Base-by-base conservation (phyloP, 2,797 vertebrate genomes). In the Gambusia yucatana region DNA sequence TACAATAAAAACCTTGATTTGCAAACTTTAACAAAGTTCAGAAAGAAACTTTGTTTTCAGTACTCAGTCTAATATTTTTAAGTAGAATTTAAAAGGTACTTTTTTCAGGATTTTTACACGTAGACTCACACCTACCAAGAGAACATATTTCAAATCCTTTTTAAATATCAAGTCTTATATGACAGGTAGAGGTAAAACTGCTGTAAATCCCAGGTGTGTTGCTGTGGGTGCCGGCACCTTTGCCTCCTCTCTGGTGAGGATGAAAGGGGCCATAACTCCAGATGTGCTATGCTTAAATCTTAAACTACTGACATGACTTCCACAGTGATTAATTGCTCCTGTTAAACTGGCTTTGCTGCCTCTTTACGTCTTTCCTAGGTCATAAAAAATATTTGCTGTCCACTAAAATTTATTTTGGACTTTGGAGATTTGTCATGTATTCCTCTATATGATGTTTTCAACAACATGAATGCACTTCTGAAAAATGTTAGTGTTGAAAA, bases 151-250 rank as follows among this genome's bases (percentile, higher is more conserved):
- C 52, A 55, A 48, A 70, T 55, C 46, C 13, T 22, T 79, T 70
- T 77, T 28, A 72, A 72, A 25, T 22, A 7, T 36, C 11, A 13
- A 74, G 3, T 80, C 48, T 52, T 43, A 74, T 63, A 70, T 61
- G 71, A 43, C 75, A 77, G 52, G 39, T 55, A 43, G 16, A 33
- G 39, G 55, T 59, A 78, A n/a, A 73, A 57, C 65, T 61, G n/a
- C 46, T 50, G 33, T 90, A 84, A 88, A 83, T 82, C 20, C 77
- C 83, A 87, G 86, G 84, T 88, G 85, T 78, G 81, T 57, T 84
- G 41, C 80, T 79, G 13, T 1, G 61, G 70, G 25, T 9, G 84
- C 87, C 87, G 52, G 78, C 50, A 84, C 81, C 82, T 77, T 72
- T 81, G 41, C 46, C 55, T 75, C 47, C 25, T 55, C 48, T 5